Evolutionary conservation across 1,140 invertebrate genomes (phyloP).

Genomic region (Chionoecetes opilio): DNA sequence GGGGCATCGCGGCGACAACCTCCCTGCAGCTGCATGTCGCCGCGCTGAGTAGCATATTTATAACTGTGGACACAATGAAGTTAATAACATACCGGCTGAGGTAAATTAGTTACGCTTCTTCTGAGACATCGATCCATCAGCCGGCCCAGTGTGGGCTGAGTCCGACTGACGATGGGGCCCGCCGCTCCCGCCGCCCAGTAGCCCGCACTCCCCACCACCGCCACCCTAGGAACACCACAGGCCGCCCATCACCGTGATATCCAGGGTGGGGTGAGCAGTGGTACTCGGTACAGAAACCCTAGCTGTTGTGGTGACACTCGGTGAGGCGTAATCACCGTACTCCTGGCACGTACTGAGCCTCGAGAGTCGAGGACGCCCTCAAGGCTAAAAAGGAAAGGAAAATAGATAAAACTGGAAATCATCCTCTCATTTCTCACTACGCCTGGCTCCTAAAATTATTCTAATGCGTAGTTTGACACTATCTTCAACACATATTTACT

Average conservation of each 20-base stretch:
- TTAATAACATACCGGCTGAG: conserved; percentile 4
- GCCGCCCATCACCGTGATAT: neutral
- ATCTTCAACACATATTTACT: no score
- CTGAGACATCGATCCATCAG: conserved; percentile 27
- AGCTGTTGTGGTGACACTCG: neutral
- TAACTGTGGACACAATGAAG: neutral
- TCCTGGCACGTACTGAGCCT: no score
- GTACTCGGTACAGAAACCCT: neutral
- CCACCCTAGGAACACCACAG: neutral
- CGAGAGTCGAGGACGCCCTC: no score
- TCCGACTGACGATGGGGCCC: neutral
- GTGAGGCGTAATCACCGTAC: neutral
- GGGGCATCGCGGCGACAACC: no score
- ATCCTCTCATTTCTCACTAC: no score
- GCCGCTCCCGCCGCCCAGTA: neutral
- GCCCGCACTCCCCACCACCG: neutral
- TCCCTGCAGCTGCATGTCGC: no score
- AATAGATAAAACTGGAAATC: no score
- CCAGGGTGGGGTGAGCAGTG: no score
- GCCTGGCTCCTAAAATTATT: no score
- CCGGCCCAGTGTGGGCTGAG: neutral
- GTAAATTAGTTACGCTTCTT: conserved; percentile 11
- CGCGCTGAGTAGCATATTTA: neutral
- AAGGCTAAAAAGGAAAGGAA: no score
- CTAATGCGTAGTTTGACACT: no score